Conservation (phyloP, 2,113 vertebrate species). For the Channa maculata region DNA sequence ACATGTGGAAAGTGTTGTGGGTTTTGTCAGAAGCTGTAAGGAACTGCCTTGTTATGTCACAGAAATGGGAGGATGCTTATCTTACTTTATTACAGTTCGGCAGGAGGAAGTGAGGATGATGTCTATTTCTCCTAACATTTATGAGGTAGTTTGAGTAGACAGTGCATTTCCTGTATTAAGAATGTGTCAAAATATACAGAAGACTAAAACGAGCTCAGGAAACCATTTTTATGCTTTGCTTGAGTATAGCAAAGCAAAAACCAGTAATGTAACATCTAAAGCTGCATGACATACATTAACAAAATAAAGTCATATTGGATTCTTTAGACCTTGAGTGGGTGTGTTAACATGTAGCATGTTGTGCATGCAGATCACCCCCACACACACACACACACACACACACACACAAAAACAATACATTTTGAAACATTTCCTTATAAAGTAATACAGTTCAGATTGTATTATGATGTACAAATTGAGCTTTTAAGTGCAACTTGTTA, state of each 20-base stretch:
- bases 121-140: not conserved
- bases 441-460: too few species aligned
- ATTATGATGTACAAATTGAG: too few species aligned
- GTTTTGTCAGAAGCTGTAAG: conserved; percentile 14
- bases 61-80: not conserved
- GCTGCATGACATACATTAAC: not conserved
- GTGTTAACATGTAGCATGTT: too few species aligned
- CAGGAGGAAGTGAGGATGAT: conserved; percentile 22
- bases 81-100: not conserved
- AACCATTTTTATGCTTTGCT: too few species aligned
- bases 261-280: too few species aligned
- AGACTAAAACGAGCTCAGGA: not conserved
- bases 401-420: too few species aligned
- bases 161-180: not conserved
- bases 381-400: too few species aligned
- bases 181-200: not conserved
- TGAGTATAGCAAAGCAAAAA: too few species aligned
- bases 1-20: conserved; percentile 23
- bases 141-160: not conserved
- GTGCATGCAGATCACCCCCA: too few species aligned
- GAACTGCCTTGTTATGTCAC: not conserved
- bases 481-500: too few species aligned
- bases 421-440: too few species aligned
- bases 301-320: not conserved
- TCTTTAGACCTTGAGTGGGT: not conserved